These are phyloP conservation scores for Erythrocercus mccallii DNA, from an alignment of 2,113 vertebrate species.

Conservation along the genomic window DNA sequence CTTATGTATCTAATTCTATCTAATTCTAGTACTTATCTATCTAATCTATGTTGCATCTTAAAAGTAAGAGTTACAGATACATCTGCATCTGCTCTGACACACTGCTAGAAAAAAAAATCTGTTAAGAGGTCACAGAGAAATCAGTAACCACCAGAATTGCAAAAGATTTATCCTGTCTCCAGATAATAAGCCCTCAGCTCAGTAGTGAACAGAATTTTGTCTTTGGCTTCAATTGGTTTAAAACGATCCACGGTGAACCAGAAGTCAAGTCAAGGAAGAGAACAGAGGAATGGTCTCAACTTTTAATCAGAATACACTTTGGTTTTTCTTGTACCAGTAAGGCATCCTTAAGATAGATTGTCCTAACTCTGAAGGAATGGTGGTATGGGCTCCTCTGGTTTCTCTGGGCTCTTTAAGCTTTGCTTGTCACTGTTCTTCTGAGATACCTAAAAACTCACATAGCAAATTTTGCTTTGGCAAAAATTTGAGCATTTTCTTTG, in stretches of 20 bases:
- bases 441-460: neutral
- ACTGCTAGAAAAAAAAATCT: neutral
- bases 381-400: neutral
- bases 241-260: neutral
- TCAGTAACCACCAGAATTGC: neutral
- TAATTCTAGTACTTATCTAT: neutral
- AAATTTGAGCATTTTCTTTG: neutral
- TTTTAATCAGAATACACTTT: neutral
- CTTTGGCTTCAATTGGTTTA: neutral
- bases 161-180: neutral
- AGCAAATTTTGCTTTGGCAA: neutral
- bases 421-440: neutral
- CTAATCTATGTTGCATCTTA: neutral
- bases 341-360: neutral
- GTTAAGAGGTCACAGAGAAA: neutral
- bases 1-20: neutral
- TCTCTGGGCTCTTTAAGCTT: neutral
- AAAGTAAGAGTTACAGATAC: neutral
- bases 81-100: neutral
- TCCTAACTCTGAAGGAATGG: neutral
- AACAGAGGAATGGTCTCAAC: neutral
- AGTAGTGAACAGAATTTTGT: neutral
- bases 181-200: neutral
- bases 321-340: neutral
- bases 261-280: neutral